Percentiles rank a stretch among this genome's conserved stretches.
Conservation (phyloP, 2,888 invertebrate species). For the Drosophila macrothrix region DNA sequence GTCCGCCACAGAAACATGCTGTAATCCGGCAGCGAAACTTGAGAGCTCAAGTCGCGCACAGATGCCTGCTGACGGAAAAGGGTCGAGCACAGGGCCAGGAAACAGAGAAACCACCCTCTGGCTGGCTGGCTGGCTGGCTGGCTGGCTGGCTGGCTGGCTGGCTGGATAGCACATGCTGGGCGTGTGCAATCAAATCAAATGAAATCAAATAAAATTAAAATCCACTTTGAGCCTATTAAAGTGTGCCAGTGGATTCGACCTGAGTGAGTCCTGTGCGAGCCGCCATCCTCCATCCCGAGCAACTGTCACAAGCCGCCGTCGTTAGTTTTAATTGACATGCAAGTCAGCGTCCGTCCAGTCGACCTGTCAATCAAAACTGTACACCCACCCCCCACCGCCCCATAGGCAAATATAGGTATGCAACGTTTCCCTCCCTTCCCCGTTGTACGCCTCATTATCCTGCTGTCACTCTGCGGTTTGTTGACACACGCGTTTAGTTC, state of each 20-base stretch:
- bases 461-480: constrained; percentile 65
- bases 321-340: constrained; percentile 83
- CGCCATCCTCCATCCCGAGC: constrained; percentile 8
- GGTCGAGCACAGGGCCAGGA: constrained; percentile 32
- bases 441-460: constrained; percentile 62
- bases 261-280: background rate
- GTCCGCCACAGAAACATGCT: constrained; percentile 42
- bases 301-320: constrained; percentile 66
- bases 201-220: constrained; percentile 84
- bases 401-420: constrained; percentile 5
- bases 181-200: constrained; percentile 79
- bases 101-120: constrained; percentile 53
- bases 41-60: constrained; percentile 60
- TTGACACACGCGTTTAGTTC: constrained; percentile 63
- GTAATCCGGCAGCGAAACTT: constrained; percentile 65
- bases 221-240: constrained; percentile 84
- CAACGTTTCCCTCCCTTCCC: background rate
- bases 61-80: constrained; percentile 44
- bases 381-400: constrained; percentile 30
- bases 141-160: background rate
- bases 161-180: constrained; percentile 58
- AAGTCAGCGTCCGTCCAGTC: constrained; percentile 84
- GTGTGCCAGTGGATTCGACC: constrained; percentile 53
- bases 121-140: background rate
- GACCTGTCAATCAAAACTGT: constrained; percentile 83